Percentiles rank a stretch among this genome's conserved stretches.
Conservation (phyloP, 2,888 invertebrate species). For the Agrotis exclamationis region DNA sequence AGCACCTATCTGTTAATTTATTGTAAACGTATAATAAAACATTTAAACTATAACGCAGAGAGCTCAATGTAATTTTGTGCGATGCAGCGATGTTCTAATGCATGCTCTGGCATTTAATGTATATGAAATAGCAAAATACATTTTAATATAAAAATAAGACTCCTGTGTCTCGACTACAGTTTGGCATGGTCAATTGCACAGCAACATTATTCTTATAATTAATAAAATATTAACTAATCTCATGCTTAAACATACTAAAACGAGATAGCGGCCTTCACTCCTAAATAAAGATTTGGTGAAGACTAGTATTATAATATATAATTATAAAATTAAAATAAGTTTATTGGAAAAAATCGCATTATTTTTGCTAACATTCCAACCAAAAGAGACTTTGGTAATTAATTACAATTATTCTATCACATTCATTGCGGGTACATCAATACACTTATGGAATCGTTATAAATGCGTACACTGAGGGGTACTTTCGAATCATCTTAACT, state of each 20-base stretch:
- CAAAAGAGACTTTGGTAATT: constrained; percentile 66
- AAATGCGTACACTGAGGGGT: constrained; percentile 44
- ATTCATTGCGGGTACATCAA: constrained; percentile 32
- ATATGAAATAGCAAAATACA: constrained; percentile 65
- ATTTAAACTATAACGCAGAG: constrained; percentile 64
- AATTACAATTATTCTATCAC: constrained; percentile 55
- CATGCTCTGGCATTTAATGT: constrained; percentile 49
- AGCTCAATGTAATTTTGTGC: constrained; percentile 61
- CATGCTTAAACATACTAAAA: constrained; percentile 52
- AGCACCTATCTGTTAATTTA: constrained; percentile 82
- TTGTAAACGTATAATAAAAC: constrained; percentile 63
- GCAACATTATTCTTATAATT: constrained; percentile 65
- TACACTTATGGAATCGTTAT: constrained; percentile 44
- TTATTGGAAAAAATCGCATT: constrained; percentile 64
- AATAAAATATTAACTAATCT: constrained; percentile 59
- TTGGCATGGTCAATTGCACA: constrained; percentile 73
- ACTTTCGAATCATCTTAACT: constrained; percentile 24
- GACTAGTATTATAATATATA: constrained; percentile 67
- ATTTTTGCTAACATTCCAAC: constrained; percentile 52
- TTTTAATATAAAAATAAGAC: constrained; percentile 69
- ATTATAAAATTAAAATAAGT: constrained; percentile 46
- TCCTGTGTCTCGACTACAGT: constrained; percentile 61
- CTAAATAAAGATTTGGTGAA: constrained; percentile 74
- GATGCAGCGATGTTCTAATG: constrained; percentile 32
- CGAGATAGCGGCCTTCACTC: constrained; percentile 69